A percentile compares a stretch with the other conserved stretches of the same genome.
Conservation (phyloP, 2,888 invertebrate species). For the Ophion obscuratus region DNA sequence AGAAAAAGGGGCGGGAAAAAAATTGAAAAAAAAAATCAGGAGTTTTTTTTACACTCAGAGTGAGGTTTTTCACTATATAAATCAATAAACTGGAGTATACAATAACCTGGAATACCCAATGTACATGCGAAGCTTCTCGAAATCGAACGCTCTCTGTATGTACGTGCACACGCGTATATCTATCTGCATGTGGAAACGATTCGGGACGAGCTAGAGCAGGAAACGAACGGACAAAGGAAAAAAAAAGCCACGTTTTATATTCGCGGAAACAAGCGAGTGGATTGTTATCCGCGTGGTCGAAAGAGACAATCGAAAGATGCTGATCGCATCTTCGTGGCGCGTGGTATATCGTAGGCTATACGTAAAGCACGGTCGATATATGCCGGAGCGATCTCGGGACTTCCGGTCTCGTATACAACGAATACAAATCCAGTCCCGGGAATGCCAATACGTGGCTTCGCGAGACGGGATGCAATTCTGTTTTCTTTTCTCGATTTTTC, state of each 20-base stretch:
- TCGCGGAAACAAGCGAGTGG: constrained; percentile 63
- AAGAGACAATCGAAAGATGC: constrained; percentile 34
- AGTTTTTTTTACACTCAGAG: too few species aligned
- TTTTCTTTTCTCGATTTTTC: constrained; percentile 62
- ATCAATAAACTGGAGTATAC: too few species aligned
- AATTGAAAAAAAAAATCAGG: too few species aligned
- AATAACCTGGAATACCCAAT: too few species aligned
- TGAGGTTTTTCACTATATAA: too few species aligned
- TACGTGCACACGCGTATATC: not conserved
- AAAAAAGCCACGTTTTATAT: constrained; percentile 37
- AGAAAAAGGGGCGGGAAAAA: too few species aligned
- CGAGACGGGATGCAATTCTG: constrained; percentile 71
- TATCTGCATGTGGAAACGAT: not conserved
- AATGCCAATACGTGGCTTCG: constrained; percentile 68
- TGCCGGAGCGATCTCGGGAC: constrained; percentile 48
- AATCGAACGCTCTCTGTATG: too few species aligned
- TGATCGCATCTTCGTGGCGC: constrained; percentile 15
- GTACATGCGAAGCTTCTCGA: too few species aligned
- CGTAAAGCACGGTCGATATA: constrained; percentile 26
- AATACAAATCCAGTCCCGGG: constrained; percentile 70
- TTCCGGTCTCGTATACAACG: constrained; percentile 61
- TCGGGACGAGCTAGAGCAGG: not conserved
- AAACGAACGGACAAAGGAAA: constrained; percentile 19
- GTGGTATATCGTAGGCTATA: not conserved
- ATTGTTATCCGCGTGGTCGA: constrained; percentile 61